Evolutionary conservation across 2,888 invertebrate genomes (phyloP), one percentile per base, ranked within the genome.

Genomic region (Galerucella nymphaeae): DNA sequence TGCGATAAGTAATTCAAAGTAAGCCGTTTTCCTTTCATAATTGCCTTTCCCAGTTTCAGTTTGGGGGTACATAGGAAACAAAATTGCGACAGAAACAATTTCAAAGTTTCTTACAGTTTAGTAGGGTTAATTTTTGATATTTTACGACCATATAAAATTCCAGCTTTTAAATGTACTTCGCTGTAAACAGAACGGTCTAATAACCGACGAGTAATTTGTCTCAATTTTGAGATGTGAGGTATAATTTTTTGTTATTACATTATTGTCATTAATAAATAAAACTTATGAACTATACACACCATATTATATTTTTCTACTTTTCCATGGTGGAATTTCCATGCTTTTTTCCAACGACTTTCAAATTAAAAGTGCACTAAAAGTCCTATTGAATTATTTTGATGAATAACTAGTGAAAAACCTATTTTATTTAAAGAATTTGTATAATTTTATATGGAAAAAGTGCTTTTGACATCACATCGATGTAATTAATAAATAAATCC

Each of bases 91-190:
- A 76, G 62, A 75, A 74, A 72, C 76, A 76, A 75, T 76, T 76
- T 72, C 53, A 67, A 75, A 75, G 71, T 79, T 80, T 79, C 77
- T 65, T 71, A 73, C 73, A 72, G 75, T 78, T 80, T 79, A 77
- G 76, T 76, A 73, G 73, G 63, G 70, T 75, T 73, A 75, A 73
- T 75, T 73, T 67, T 58, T 70, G 65, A 74, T 71, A 62, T 75
- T 77, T 77, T 74, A 79, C 75, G 78, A 74, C 75, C 70, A 73
- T 75, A 79, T 80, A 76, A 79, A 80, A 79, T 77, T 78, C 77
- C 53, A 74, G 78, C 71, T 75, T 76, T 69, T 69, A 68, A 78
- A 80, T 79, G 76, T 74, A 69, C 66, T 70, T 66, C 59, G 66
- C 66, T 68, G 57, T 30, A 67, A 68, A 16, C 68, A 74, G 61